phyloP scores from a whole-genome alignment of 2,113 vertebrate genomes.

The Mugil cephalus region DNA sequence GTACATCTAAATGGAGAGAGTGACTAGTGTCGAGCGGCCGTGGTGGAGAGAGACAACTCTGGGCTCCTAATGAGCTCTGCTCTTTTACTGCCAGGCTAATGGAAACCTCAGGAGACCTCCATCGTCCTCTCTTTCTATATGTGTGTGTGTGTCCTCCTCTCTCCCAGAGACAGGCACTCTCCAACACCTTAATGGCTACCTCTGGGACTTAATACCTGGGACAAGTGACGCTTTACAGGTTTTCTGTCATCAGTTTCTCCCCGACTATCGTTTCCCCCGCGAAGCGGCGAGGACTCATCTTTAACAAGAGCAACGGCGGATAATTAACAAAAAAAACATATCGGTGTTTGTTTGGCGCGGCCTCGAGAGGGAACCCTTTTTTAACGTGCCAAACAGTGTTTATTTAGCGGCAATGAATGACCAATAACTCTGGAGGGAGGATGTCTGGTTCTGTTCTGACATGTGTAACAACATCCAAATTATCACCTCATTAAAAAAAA shows the following conservation, averaged over 20 bases:
- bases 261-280: constrained; percentile 1
- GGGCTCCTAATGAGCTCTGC: constrained; percentile 83
- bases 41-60: constrained; percentile 61
- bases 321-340: constrained; percentile 50
- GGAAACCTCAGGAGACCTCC: constrained; percentile 78
- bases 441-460: constrained; percentile 62
- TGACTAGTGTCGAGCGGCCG: constrained; percentile 61
- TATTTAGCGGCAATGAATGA: constrained; percentile 73
- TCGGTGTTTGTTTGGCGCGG: constrained; percentile 10
- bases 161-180: constrained; percentile 65
- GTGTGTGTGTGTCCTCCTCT: constrained; percentile 39
- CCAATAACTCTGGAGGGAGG: constrained; percentile 62
- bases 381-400: constrained; percentile 62
- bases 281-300: neutral
- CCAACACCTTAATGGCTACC: constrained; percentile 76
- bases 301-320: constrained; percentile 11
- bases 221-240: constrained; percentile 66
- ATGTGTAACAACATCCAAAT: constrained; percentile 71
- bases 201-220: constrained; percentile 76
- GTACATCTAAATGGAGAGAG: constrained; percentile 67
- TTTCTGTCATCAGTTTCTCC: constrained; percentile 62
- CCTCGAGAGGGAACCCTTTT: constrained; percentile 38
- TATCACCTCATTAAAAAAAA: constrained; percentile 75
- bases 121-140: constrained; percentile 15
- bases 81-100: constrained; percentile 83